Base-by-base conservation (phyloP, 2,797 vertebrate species). In the Heteromormyrus szaboi region DNA sequence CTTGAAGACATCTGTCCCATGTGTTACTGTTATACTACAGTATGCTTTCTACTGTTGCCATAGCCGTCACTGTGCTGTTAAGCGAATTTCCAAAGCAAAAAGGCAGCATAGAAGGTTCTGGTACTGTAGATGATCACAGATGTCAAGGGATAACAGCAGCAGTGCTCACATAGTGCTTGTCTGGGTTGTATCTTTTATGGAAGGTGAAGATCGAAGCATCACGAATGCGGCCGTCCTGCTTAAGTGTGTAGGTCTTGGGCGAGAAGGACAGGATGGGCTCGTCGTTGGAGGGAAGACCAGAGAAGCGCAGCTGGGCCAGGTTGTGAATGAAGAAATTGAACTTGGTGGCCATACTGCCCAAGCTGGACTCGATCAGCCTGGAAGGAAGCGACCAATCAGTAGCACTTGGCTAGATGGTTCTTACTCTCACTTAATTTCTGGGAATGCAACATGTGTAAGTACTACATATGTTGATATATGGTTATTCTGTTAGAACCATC, bases 321-420 rank as follows among this genome's bases (percentile, higher is more conserved):
- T 99, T 99, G 94, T 99, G 98, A 94, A 99, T 99, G 94, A 99
- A 99, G 94, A 99, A 99, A 93, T 99, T 99, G 92, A 99, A 99
- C 94, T 99, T 99, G 29, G 98, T 99, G 92, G 98, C 98, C 86
- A 99, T 96, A 37, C 97, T 99, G 91, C 98, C 98, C 92, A 99
- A 94, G 91, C 98, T 99, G 92, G 98, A 99, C 93, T 99, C 98
- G 4, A 99, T 99, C 87, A 99, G 92, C 90, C 98, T 99, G 92
- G 88, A 68, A 54, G 46, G 91, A 25, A 0, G 56, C 33, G 37
- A n/a, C 41, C 56, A 14, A 25, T 84, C 51, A 88, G 84, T 22
- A 9, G 12, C 25, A 86, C 81, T 11, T 19, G 46, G 56, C 25
- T 11, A 22, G n/a, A 19, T 50, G n/a, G 9, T 0, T 33, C 51